These are phyloP conservation scores for Sceloporus undulatus DNA, from an alignment of 2,113 vertebrate species.

Conservation along the genomic window DNA sequence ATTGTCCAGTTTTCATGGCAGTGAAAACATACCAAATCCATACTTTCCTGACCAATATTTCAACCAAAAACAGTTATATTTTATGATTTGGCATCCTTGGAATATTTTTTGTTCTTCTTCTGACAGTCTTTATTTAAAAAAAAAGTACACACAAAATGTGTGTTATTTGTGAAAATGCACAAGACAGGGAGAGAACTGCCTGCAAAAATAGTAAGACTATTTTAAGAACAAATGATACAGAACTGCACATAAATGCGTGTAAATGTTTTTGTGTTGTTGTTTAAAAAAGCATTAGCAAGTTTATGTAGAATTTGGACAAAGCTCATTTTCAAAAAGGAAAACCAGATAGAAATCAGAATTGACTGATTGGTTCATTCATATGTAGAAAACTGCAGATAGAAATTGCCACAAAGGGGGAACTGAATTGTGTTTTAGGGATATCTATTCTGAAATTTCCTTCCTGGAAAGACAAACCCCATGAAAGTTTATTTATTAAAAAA, in stretches of 20 bases:
- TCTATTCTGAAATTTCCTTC: neutral
- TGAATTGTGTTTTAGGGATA: neutral
- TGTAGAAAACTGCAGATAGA: neutral
- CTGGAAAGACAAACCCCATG: no score
- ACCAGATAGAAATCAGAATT: neutral
- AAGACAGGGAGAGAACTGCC: neutral
- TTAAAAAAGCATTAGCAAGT: neutral
- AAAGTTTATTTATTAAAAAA: no score
- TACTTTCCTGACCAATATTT: neutral
- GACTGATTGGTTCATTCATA: neutral
- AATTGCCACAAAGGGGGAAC: neutral
- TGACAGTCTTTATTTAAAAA: neutral
- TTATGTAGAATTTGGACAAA: neutral
- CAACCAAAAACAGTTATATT: neutral
- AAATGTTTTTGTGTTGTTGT: neutral
- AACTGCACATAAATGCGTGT: neutral
- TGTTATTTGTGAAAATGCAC: neutral
- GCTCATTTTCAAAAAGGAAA: neutral
- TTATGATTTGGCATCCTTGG: no score
- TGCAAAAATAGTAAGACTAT: neutral
- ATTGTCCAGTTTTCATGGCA: neutral
- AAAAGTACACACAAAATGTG: neutral
- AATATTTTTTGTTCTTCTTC: no score
- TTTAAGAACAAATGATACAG: neutral
- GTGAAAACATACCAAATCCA: neutral